Conservation (phyloP, 2,113 vertebrate genomes). For the Chinchilla lanigera region DNA sequence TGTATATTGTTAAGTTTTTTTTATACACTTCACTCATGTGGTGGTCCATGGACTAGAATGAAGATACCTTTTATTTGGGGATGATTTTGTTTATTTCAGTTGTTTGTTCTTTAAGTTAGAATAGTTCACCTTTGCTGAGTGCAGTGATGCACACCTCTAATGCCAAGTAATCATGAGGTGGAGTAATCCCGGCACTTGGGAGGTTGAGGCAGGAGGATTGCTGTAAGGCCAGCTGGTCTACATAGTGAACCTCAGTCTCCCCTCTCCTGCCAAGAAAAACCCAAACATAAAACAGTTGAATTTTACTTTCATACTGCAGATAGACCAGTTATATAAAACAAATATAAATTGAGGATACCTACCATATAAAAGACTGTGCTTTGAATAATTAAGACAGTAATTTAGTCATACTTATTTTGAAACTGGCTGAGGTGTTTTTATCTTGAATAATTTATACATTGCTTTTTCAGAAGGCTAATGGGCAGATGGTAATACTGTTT, state of each 20-base stretch:
- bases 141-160: neutral
- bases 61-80: neutral
- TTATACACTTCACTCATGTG: neutral
- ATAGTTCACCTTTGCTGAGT: neutral
- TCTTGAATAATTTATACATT: neutral
- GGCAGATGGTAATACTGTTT: neutral
- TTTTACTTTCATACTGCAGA: neutral
- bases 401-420: slow-evolving; percentile 27
- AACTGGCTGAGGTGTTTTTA: neutral
- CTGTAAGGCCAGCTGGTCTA: neutral
- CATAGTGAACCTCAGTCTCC: neutral
- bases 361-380: neutral
- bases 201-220: neutral
- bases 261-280: neutral
- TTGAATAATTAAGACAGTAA: slow-evolving; percentile 1
- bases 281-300: neutral
- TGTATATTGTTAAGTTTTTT: neutral
- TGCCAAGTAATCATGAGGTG: neutral
- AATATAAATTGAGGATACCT: slow-evolving; percentile 14
- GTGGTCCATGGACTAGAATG: neutral
- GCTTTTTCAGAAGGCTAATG: neutral
- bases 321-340: neutral
- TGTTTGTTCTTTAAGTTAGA: slow-evolving; percentile 45
- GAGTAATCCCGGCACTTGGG: neutral
- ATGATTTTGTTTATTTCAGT: slow-evolving; percentile 36